These are phyloP conservation scores for Hassar affinis DNA, from an alignment of 2,113 vertebrate species.

Conservation along the genomic window DNA sequence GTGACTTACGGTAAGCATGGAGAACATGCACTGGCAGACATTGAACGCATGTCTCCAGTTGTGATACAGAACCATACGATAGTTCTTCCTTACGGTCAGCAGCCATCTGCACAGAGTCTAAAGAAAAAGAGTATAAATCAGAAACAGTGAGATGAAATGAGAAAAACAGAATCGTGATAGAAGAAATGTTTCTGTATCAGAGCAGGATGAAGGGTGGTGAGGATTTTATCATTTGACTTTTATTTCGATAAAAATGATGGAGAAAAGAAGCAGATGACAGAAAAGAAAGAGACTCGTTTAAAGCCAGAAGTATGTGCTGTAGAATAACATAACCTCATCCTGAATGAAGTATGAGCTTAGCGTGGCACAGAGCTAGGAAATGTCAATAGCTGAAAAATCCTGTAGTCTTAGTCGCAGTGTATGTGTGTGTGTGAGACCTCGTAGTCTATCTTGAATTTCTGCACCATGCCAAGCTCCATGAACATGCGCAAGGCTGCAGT, in stretches of 20 bases:
- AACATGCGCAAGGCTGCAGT: constrained; percentile 96
- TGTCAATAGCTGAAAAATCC: background rate
- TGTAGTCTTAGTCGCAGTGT: too few relatives aligned
- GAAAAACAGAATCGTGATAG: background rate
- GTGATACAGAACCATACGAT: constrained; percentile 97
- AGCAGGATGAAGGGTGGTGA: background rate
- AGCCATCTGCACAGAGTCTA: constrained; percentile 98
- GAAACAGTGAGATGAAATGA: background rate
- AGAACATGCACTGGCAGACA: constrained; percentile 98
- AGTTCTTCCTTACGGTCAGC: constrained; percentile 97
- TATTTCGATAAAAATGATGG: background rate
- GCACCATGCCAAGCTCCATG: constrained; percentile 97
- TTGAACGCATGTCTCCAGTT: constrained; percentile 99
- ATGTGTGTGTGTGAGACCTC: constrained; percentile 76
- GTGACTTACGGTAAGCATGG: constrained; percentile 89
- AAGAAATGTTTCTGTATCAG: background rate
- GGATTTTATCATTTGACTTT: constrained; percentile 22
- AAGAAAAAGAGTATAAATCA: constrained; percentile 37
- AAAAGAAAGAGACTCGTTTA: background rate
- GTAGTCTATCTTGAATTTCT: constrained; percentile 99
- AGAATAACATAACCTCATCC: constrained; percentile 3
- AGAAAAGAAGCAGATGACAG: background rate
- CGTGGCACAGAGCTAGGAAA: background rate
- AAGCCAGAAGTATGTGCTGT: background rate
- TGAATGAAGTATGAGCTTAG: background rate